A percentile compares a stretch with the other conserved stretches of the same genome.
Evolutionary conservation across 1,140 invertebrate genomes (phyloP).

Genomic region (Tetranychus cinnabarinus): DNA sequence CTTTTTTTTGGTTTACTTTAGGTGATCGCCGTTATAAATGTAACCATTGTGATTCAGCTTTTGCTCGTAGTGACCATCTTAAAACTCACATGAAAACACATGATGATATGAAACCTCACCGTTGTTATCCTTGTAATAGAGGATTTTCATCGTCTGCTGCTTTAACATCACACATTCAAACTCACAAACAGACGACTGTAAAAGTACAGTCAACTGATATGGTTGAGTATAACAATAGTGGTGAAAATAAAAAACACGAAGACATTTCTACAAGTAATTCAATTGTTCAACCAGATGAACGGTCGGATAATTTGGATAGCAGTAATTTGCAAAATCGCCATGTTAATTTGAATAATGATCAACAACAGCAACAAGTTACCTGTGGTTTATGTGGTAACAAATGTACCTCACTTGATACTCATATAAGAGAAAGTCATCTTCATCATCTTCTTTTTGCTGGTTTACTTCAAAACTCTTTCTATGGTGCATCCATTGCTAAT

Average conservation of each 20-base stretch:
- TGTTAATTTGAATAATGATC: too few species aligned
- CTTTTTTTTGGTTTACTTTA: neutral
- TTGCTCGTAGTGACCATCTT: constrained; percentile 76
- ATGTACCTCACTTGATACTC: neutral
- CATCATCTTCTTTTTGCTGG: neutral
- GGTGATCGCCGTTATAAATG: constrained; percentile 77
- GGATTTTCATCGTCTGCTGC: constrained; percentile 67
- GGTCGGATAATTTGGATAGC: too few species aligned
- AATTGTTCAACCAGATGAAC: too few species aligned
- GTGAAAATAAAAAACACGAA: too few species aligned
- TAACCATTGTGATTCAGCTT: constrained; percentile 66
- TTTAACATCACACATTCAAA: constrained; percentile 75
- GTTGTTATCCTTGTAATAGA: constrained; percentile 67
- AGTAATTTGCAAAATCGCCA: too few species aligned
- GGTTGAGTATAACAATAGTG: too few species aligned
- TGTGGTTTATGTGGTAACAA: constrained; percentile 1
- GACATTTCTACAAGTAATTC: too few species aligned
- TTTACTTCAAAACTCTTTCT: constrained; percentile 1
- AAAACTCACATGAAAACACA: constrained; percentile 91
- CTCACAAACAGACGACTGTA: constrained; percentile 33
- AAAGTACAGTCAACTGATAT: too few species aligned
- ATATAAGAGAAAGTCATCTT: neutral
- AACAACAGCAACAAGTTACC: neutral
- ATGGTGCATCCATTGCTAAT: neutral
- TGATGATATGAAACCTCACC: constrained; percentile 75